A percentile compares a stretch with the other conserved stretches of the same genome.
These are phyloP conservation scores for Drosophila micromelanica DNA, from an alignment of 1,140 invertebrate species.

Conservation along the genomic window DNA sequence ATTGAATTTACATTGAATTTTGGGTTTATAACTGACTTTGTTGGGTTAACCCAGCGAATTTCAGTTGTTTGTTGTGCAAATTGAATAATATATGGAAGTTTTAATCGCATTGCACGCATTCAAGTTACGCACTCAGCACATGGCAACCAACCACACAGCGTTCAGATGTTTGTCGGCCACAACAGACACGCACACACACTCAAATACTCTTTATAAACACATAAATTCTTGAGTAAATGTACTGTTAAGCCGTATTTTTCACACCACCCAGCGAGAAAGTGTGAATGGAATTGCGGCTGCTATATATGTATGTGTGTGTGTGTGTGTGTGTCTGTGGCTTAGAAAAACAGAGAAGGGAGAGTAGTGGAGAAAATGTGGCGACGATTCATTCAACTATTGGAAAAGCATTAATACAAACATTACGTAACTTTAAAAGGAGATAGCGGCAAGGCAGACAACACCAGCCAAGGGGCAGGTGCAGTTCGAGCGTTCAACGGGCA, in stretches of 20 bases:
- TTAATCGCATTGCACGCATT: slow-evolving; percentile 47
- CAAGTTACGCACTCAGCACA: slow-evolving; percentile 15
- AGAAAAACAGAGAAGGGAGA: background rate
- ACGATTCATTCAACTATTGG: slow-evolving; percentile 39
- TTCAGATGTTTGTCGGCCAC: slow-evolving; percentile 2
- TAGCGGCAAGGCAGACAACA: too few relatives aligned
- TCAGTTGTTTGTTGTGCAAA: slow-evolving; percentile 44
- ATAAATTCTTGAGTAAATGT: slow-evolving; percentile 75
- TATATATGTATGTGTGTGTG: background rate
- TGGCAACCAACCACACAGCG: background rate
- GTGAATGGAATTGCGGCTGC: slow-evolving; percentile 49
- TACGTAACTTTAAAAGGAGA: slow-evolving; percentile 3
- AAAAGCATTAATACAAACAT: slow-evolving; percentile 12
- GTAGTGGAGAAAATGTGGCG: background rate
- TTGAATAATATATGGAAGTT: slow-evolving; percentile 63
- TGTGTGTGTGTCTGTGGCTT: slow-evolving; percentile 25
- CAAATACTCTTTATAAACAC: slow-evolving; percentile 57
- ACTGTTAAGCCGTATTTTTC: slow-evolving; percentile 75
- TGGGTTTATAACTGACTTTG: slow-evolving; percentile 8
- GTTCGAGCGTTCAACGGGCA: background rate
- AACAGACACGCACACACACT: background rate
- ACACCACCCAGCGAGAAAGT: slow-evolving; percentile 59
- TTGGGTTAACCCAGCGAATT: slow-evolving; percentile 26
- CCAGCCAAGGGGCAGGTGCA: background rate
- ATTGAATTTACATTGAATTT: slow-evolving; percentile 2